phyloP scores from a whole-genome alignment of 2,113 vertebrate species.

The Psilopsiagon aurifrons region DNA sequence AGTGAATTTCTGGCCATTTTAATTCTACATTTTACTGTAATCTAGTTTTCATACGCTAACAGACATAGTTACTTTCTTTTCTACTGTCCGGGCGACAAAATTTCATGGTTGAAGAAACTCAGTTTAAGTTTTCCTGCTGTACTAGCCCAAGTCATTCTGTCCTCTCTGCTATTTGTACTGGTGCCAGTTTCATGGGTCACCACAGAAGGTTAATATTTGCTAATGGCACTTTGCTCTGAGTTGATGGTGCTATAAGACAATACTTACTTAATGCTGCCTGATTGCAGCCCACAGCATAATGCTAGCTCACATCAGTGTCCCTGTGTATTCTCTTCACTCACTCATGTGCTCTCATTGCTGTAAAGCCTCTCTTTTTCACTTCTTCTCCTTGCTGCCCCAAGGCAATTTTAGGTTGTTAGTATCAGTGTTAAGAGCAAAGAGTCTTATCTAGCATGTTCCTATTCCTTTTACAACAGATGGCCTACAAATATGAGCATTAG shows the following conservation, averaged over 20 bases:
- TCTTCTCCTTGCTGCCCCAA: rapidly evolving
- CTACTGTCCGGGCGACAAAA: background rate
- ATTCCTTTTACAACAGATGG: rapidly evolving
- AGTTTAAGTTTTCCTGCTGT: background rate
- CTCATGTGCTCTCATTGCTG: rapidly evolving
- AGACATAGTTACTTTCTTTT: background rate
- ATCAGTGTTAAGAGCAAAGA: rapidly evolving
- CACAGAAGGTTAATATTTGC: rapidly evolving
- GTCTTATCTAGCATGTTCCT: rapidly evolving
- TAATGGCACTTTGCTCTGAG: background rate
- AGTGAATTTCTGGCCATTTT: background rate
- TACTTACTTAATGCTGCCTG: background rate
- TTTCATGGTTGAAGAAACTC: background rate
- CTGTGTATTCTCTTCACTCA: rapidly evolving
- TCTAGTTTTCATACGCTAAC: rapidly evolving
- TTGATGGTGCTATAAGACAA: background rate
- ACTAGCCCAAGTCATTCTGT: rapidly evolving
- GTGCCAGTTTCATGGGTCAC: background rate
- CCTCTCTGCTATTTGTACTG: background rate
- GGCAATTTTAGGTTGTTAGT: rapidly evolving
- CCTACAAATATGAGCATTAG: rapidly evolving
- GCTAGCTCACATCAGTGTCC: rapidly evolving
- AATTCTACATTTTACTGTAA: rapidly evolving
- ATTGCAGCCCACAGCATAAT: rapidly evolving
- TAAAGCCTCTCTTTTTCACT: background rate